Evolutionary conservation across 2,888 invertebrate genomes (phyloP), one percentile per base, ranked within the genome.

Genomic region (Automeris io): DNA sequence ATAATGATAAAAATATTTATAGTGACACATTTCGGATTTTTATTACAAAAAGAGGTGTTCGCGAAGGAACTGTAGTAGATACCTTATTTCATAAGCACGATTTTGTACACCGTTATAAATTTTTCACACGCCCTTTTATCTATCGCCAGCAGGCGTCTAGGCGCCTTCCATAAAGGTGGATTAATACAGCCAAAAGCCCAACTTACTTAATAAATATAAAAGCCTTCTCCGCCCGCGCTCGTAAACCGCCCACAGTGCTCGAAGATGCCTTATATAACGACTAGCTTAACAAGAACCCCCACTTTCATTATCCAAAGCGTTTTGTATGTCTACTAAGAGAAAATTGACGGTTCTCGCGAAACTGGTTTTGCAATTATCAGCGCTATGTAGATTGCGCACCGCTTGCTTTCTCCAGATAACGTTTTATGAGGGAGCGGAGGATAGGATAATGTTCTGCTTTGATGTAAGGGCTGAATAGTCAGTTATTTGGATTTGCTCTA

Each of bases 161-260:
- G 59, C 65, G 60, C 74, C 78, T 76, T 70, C 71, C 64, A 81
- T 82, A 82, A 85, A 85, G 85, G 83, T 85, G 82, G 85, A 83
- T 85, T 86, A 86, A 85, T 86, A 76, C 72, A 68, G 66, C 82
- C 85, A 62, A 86, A 83, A 85, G 83, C 83, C 82, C 78, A 87
- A 87, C 86, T 87, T 87, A 87, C 85, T 87, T 87, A 87, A 87
- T 87, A 87, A 87, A 87, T 87, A 87, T 87, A 87, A 87, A 86
- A 87, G 86, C 82, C 78, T 85, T 82, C 82, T 70, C 78, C 81
- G 63, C 80, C 77, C 77, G 70, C 54, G 70, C 48, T 77, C 82
- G 74, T 83, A 85, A 85, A 80, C 75, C 80, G 70, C 82, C 83
- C 80, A 81, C 80, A 74, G 72, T 66, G 75, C 77, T 75, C 69